Conservation (phyloP, 2,113 vertebrate species). For the Petrocephalus zakoni region DNA sequence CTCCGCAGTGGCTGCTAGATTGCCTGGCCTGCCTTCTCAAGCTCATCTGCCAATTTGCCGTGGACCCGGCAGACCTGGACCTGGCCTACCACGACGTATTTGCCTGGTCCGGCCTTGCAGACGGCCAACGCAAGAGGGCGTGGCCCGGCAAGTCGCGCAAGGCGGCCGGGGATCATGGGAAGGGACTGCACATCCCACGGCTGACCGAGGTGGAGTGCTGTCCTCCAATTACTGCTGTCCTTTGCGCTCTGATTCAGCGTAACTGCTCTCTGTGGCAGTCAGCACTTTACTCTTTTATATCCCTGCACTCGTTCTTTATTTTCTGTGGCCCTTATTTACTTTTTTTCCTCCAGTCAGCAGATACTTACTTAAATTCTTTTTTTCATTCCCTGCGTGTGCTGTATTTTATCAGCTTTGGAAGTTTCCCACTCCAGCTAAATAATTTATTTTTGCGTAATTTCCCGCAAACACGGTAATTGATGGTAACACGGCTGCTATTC, state of each 20-base stretch:
- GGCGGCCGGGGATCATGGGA: conserved; percentile 81
- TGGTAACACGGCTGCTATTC: conserved; percentile 28
- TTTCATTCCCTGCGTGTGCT: not conserved
- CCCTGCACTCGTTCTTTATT: not conserved
- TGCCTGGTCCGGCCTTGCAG: conserved; percentile 88
- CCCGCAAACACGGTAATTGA: not conserved
- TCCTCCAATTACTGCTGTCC: not conserved
- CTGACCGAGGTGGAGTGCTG: conserved; percentile 78
- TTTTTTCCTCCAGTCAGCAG: not conserved
- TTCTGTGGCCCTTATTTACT: not conserved
- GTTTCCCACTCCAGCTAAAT: too few relatives aligned
- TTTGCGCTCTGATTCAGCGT: conserved; percentile 32
- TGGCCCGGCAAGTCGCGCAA: conserved; percentile 96
- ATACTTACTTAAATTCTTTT: not conserved
- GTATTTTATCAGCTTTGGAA: not conserved
- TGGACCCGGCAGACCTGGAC: conserved; percentile 93
- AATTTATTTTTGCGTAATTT: not conserved
- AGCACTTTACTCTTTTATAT: not conserved
- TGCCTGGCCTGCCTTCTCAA: conserved; percentile 96
- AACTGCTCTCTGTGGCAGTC: not conserved
- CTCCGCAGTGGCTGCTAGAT: conserved; percentile 87
- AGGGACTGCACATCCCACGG: conserved; percentile 90
- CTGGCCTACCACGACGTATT: conserved; percentile 96
- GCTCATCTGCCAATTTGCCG: conserved; percentile 96
- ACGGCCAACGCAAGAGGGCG: conserved; percentile 83